Percentiles rank a stretch among this genome's conserved stretches.
These are phyloP conservation scores for Dorcus parallelipipedus DNA, from an alignment of 2,888 invertebrate genomes.

Conservation along the genomic window DNA sequence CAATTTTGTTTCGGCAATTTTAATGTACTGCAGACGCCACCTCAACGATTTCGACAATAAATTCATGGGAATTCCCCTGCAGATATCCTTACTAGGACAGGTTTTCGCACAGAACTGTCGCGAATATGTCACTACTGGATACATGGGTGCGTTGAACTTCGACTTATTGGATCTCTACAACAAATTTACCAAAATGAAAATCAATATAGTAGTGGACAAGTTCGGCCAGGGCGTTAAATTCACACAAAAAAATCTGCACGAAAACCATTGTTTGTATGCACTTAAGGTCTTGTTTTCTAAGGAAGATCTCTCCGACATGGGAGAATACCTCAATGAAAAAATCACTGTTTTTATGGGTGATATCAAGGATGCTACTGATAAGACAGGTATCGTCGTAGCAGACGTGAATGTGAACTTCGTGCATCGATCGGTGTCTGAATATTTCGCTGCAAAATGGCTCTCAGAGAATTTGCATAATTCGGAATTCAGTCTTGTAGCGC, in stretches of 20 bases:
- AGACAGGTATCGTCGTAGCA: conserved; percentile 6
- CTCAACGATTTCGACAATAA: too few relatives aligned
- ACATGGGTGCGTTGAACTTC: not conserved
- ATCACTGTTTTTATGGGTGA: not conserved
- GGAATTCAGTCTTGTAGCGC: not conserved
- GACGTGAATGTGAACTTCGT: conserved; percentile 1
- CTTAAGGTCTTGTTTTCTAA: conserved; percentile 1
- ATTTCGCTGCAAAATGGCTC: conserved; percentile 8
- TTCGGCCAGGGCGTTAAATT: not conserved
- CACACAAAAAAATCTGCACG: not conserved
- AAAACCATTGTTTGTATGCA: conserved; percentile 2
- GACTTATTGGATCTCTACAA: conserved; percentile 1
- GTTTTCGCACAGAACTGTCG: too few relatives aligned
- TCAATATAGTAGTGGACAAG: not conserved
- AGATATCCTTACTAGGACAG: too few relatives aligned
- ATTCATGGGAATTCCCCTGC: too few relatives aligned
- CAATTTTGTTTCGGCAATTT: too few relatives aligned
- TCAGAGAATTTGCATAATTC: not conserved
- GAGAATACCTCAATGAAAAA: not conserved
- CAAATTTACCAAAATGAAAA: not conserved
- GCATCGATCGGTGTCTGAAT: conserved; percentile 10
- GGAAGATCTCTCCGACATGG: not conserved
- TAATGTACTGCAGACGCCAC: too few relatives aligned
- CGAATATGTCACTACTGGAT: too few relatives aligned
- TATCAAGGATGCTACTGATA: not conserved